Conservation (phyloP, 2,797 vertebrate genomes). For the Danio albolineatus region DNA sequence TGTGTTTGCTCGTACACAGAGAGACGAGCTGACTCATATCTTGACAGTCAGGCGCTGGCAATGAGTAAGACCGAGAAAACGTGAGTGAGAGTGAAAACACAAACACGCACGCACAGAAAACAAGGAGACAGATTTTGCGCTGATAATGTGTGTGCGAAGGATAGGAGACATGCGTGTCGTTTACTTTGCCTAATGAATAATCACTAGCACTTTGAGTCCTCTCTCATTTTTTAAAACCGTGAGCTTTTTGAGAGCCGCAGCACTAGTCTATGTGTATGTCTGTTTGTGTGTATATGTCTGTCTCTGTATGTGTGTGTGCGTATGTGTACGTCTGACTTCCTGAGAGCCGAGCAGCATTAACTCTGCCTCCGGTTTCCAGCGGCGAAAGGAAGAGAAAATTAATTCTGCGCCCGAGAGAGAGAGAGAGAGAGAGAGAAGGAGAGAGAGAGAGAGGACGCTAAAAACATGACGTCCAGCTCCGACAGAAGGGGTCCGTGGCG, state of each 20-base stretch:
- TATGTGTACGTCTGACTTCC: constrained; percentile 26
- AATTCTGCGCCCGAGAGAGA: constrained; percentile 23
- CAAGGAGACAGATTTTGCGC: neutral
- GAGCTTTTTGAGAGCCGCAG: constrained; percentile 14
- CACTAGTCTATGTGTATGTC: neutral
- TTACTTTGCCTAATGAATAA: constrained; percentile 48
- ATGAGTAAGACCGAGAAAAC: constrained; percentile 36
- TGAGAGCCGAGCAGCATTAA: constrained; percentile 45
- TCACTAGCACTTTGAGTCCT: constrained; percentile 33
- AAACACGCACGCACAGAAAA: neutral
- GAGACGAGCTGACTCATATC: constrained; percentile 26
- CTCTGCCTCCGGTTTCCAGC: constrained; percentile 46
- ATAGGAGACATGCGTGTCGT: constrained; percentile 7
- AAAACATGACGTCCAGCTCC: constrained; percentile 14
- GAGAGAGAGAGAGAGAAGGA: constrained; percentile 26
- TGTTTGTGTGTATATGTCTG: neutral
- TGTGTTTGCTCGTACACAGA: neutral
- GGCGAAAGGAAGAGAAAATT: constrained; percentile 49
- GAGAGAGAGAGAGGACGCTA: constrained; percentile 10
- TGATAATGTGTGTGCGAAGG: neutral
- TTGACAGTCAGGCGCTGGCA: constrained; percentile 2
- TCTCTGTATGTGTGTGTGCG: neutral
- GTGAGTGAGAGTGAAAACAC: constrained; percentile 35
- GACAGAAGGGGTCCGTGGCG: constrained; percentile 23
- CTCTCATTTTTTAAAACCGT: constrained; percentile 39